Evolutionary conservation across 2,888 invertebrate species (phyloP).

Genomic region (Caenorhabditis sp.): DNA sequence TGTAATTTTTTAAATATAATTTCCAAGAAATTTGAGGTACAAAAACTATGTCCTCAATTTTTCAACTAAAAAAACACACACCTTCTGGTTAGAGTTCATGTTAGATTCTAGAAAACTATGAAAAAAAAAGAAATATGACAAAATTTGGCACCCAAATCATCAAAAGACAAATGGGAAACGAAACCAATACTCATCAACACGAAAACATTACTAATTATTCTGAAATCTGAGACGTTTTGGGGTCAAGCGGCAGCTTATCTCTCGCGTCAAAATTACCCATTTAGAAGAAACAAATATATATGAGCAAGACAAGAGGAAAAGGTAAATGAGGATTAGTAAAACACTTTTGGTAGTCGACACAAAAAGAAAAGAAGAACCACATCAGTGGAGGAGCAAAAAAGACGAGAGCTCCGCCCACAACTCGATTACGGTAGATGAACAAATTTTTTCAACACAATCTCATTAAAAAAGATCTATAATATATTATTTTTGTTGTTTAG

Average conservation of each 20-base stretch:
- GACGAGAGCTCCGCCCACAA: too few species aligned
- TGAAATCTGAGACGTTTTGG: constrained; percentile 23
- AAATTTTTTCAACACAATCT: constrained; percentile 36
- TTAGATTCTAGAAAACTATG: too few species aligned
- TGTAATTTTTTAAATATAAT: too few species aligned
- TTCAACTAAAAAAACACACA: too few species aligned
- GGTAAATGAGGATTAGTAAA: background rate
- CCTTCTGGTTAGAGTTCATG: too few species aligned
- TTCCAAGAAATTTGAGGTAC: too few species aligned
- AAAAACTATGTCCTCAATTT: too few species aligned
- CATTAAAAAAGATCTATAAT: constrained; percentile 22
- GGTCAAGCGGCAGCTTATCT: constrained; percentile 40
- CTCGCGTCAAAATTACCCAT: constrained; percentile 22
- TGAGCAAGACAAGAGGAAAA: background rate
- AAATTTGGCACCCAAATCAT: too few species aligned
- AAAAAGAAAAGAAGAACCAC: too few species aligned
- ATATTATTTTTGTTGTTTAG: background rate
- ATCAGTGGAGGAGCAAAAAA: too few species aligned
- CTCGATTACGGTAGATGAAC: background rate
- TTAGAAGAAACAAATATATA: background rate
- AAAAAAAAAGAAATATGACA: too few species aligned
- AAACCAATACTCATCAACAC: background rate
- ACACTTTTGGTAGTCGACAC: background rate
- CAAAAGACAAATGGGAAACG: background rate
- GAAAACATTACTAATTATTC: constrained; percentile 8